Base-by-base conservation (phyloP, 2,797 vertebrate species). In the Lagocephalus sceleratus region DNA sequence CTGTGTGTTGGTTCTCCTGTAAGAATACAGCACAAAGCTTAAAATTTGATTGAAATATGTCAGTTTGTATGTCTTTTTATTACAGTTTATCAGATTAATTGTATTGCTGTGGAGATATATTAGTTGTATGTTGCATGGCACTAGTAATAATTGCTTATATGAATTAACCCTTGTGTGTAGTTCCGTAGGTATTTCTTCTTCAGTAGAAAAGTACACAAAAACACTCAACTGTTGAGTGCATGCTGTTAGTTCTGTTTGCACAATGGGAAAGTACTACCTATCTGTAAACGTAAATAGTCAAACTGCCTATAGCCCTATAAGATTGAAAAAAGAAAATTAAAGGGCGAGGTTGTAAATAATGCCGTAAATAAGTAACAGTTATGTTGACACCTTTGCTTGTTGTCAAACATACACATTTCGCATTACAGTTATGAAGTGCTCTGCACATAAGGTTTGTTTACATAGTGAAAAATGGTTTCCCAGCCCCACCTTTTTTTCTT, bases 1-100 rank as follows among this genome's bases (percentile, higher is more conserved):
- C 57, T 41, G 49, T 52, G 38, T 55, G 76, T 70, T 53, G 79
- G 51, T 87, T 86, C 35, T 58, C 82, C 93, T 95, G 62, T 19
- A 71, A 76, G 85, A 8, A 77, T 12, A 67, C 29, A 55, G 20
- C 19, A 14, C 1, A 47, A 3, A 19, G 20, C 2, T 46, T 11
- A 3, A 25, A 0, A 35, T 22, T 16, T 38, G 4, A 45, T 7
- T 4, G 4, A 16, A 2, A 17, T 32, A 6, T 2, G 26, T 26
- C 26, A 26, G 2, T 26, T 26, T 29, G 26, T 29, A 7, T 29
- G 26, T 29, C 26, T 29, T 29, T 3, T 3, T 10, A 10, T 9
- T 10, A 11, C 11, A 29, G 26, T 29, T 29, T 29, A n/a, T n/a
- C 23, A 25, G 23, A 5, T 14, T 17, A 3, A 50, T 38, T 51